Evolutionary conservation across 2,888 invertebrate genomes (phyloP).

Genomic region (Bombylius major): DNA sequence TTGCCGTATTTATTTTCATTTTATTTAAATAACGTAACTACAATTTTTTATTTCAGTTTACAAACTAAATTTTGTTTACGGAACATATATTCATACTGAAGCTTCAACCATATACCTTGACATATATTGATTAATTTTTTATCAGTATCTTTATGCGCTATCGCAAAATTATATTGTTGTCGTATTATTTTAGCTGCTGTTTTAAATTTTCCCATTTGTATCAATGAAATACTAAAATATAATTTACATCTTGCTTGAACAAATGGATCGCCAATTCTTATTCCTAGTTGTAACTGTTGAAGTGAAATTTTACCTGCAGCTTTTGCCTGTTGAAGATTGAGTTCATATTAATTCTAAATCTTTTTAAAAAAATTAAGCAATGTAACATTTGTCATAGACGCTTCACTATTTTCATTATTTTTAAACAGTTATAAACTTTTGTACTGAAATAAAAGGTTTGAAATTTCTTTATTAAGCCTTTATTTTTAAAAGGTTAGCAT

Average conservation of each 20-base stretch:
- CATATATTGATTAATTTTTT: slow-evolving; percentile 65
- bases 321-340: slow-evolving; percentile 50
- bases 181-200: slow-evolving; percentile 50
- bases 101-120: slow-evolving; percentile 73
- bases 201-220: slow-evolving; percentile 64
- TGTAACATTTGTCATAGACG: no score
- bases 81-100: slow-evolving; percentile 36
- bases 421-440: no score
- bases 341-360: not conserved
- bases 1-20: no score
- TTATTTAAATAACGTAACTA: no score
- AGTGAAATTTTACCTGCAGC: slow-evolving; percentile 80
- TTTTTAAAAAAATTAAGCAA: not conserved
- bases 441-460: no score
- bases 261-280: slow-evolving; percentile 68
- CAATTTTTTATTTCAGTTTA: no score
- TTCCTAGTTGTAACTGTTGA: slow-evolving; percentile 68
- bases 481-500: no score
- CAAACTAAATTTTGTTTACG: not conserved
- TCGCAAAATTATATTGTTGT: slow-evolving; percentile 40
- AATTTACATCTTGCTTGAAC: slow-evolving; percentile 71
- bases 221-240: slow-evolving; percentile 74
- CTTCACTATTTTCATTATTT: no score
- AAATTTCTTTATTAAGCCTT: no score
- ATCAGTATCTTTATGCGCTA: slow-evolving; percentile 38